Evolutionary conservation across 2,113 vertebrate species (phyloP).

Genomic region (Monopterus albus): DNA sequence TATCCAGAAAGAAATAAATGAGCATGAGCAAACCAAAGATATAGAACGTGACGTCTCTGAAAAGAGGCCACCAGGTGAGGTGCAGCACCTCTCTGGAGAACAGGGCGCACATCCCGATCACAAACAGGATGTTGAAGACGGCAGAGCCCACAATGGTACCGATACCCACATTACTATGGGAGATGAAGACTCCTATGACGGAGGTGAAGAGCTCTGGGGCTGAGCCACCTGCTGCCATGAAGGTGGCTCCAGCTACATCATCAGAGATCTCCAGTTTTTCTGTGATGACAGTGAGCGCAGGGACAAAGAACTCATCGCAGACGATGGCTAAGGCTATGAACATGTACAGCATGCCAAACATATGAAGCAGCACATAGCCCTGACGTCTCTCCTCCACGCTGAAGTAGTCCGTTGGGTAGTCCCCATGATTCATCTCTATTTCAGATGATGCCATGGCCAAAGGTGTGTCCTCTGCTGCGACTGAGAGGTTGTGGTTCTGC

Average conservation of each 20-base stretch:
- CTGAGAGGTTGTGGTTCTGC: slow-evolving; percentile 79
- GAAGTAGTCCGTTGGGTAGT: slow-evolving; percentile 93
- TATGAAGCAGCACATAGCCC: slow-evolving; percentile 89
- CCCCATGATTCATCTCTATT: slow-evolving; percentile 82
- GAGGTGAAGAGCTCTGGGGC: slow-evolving; percentile 98
- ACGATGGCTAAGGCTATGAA: slow-evolving; percentile 98
- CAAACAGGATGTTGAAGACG: slow-evolving; percentile 98
- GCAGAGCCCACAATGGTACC: slow-evolving; percentile 97
- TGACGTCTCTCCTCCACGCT: slow-evolving; percentile 88
- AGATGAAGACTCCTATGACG: slow-evolving; percentile 96
- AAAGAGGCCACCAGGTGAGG: slow-evolving; percentile 99
- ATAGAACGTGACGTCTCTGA: slow-evolving; percentile 97
- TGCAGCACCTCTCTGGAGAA: slow-evolving; percentile 96
- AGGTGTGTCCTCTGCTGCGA: slow-evolving; percentile 64
- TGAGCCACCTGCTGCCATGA: slow-evolving; percentile 98
- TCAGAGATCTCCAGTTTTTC: slow-evolving; percentile 96
- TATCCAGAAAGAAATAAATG: slow-evolving; percentile 98
- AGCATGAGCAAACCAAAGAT: slow-evolving; percentile 95
- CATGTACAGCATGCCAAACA: slow-evolving; percentile 98
- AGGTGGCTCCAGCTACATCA: slow-evolving; percentile 97
- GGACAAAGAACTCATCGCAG: slow-evolving; percentile 98
- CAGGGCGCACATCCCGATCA: slow-evolving; percentile 98
- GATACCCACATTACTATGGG: slow-evolving; percentile 97
- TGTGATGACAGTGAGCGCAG: slow-evolving; percentile 95
- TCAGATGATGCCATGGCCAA: slow-evolving; percentile 72